Evolutionary conservation across 2,797 vertebrate genomes (phyloP), one percentile per base, ranked within the genome.

Genomic region (Todus mexicanus): DNA sequence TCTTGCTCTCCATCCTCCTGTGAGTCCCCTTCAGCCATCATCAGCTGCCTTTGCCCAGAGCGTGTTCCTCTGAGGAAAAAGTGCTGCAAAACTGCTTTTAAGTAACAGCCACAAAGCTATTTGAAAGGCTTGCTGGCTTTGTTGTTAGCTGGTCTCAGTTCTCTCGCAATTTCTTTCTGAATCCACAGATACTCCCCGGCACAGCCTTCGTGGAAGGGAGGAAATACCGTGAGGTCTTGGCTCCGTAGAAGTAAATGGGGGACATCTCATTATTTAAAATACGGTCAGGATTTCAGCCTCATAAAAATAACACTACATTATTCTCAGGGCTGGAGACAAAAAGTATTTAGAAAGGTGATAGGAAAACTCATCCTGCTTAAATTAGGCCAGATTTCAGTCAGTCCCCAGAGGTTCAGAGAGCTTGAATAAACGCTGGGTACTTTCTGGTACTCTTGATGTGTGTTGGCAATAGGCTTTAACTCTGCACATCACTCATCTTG

Each of bases 401-500:
- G 10, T 84, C 70, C 91, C 92, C 60, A 84, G 92, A 95, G 92
- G 93, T 92, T 95, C 89, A 84, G 84, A 88, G 92, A 82, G 82
- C 66, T 47, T 60, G 70, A 95, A 94, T 92, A 95, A 95, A 91
- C 1, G 76, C 77, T 31, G 63, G 84, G 82, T 91, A 77, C 70
- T 94, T 87, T 89, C 78, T 91, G 91, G 73, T 0, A 4, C 87
- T 83, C 94, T 95, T 93, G 93, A 87, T 92, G 93, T 79, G 84
- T 66, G 87, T 87, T 94, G 87, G 94, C 87, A 81, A 96, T 93
- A 77, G 82, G 42, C 40, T 96, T 96, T 96, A 95, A 87, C 94
- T 95, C 93, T 91, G 84, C 89, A 93, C 89, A 92, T 95, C 96
- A 96, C 90, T 96, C 94, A 95, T 94, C 90, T 87, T 92, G 94